Base-by-base conservation (phyloP, 2,113 vertebrate species). In the Bufo bufo region DNA sequence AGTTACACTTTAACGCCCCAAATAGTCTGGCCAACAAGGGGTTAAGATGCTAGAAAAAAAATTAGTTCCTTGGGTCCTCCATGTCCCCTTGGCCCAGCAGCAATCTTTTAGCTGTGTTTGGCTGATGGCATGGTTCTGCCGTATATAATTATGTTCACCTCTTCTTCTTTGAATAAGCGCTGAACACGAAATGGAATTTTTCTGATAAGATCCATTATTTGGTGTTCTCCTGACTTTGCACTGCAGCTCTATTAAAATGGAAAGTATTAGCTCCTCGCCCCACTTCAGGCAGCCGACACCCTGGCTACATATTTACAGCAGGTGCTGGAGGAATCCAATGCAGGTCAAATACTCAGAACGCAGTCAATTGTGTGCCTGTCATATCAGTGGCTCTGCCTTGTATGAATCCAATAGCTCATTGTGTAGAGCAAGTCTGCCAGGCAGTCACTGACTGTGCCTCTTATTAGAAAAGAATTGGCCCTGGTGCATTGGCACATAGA, bases 131-230 rank as follows among this genome's bases (percentile, higher is more conserved):
- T 47, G 2, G 43, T 45, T 45, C 45, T 50, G 16, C 43, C 11
- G 1, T 47, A 2, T 74, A 17, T 19, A 17, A 47, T 17, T 17
- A 16, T 74, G 72, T 75, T 75, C 72, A 75, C 72, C 43, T 45
- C 69, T 49, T 49, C 72, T 50, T 75, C 72, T 75, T 50, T 75
- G 50, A 75, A 75, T 50, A 11, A 3, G 72, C 9, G 47, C 72
- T 47, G 45, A 75, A 75, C 45, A 4, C 72, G 49, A 75, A 75
- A 75, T 75, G 72, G 72, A 50, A 75, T 75, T 75, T 49, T 75
- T 75, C 72, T 20, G 72, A 75, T 50, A 75, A 75, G 72, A 75
- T 75, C 72, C 72, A 75, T 75, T 75, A 75, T 75, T 75, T 75
- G 72, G 45, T 5, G 45, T 75, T 50, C 17, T 3, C 72, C 45